Conservation (phyloP, 1,140 invertebrate genomes). For the Macrostomum lignano region DNA sequence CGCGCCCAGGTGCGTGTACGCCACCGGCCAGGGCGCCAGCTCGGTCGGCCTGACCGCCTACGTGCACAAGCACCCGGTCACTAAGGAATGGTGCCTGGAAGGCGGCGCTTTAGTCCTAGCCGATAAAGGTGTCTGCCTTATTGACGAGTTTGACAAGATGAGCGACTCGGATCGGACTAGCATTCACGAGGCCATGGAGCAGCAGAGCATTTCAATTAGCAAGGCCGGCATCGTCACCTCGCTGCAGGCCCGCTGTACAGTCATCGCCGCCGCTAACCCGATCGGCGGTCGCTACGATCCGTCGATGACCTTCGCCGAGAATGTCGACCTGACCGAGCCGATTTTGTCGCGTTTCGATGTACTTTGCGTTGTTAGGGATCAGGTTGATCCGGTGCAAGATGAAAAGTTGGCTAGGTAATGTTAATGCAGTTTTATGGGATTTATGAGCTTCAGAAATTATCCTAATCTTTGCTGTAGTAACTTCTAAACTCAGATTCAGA, state of each 20-base stretch:
- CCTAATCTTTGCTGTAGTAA: too few relatives aligned
- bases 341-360: constrained; percentile 93
- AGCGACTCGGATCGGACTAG: too few relatives aligned
- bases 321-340: constrained; percentile 76
- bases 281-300: constrained; percentile 85
- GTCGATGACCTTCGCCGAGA: constrained; percentile 78
- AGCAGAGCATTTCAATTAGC: constrained; percentile 88
- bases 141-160: constrained; percentile 99
- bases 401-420: constrained; percentile 4
- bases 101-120: constrained; percentile 49
- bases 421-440: too few relatives aligned
- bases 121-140: constrained; percentile 82
- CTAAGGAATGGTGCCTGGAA: constrained; percentile 84
- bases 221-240: constrained; percentile 95
- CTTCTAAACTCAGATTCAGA: too few relatives aligned
- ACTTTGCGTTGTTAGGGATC: constrained; percentile 78
- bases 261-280: constrained; percentile 90
- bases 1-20: constrained; percentile 64
- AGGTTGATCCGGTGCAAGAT: constrained; percentile 49
- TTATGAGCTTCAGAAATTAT: too few relatives aligned
- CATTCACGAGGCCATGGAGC: constrained; percentile 97
- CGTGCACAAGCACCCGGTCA: constrained; percentile 61
- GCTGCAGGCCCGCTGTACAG: constrained; percentile 71
- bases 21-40: constrained; percentile 84
- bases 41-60: constrained; percentile 93